These are phyloP conservation scores for Dinoponera quadriceps DNA, from an alignment of 1,140 invertebrate genomes.

Conservation along the genomic window DNA sequence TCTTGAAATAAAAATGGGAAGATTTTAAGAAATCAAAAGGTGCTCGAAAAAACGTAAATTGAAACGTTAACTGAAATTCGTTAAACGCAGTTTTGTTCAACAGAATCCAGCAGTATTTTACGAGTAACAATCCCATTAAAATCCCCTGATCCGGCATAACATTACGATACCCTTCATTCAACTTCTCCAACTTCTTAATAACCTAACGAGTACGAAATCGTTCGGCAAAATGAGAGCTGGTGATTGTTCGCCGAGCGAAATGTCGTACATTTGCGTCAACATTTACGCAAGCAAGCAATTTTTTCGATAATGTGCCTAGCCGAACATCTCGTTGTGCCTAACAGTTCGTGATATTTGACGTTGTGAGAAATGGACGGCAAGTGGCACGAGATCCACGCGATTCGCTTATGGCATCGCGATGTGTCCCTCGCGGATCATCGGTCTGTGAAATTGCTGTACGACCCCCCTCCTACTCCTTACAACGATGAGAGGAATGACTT, in stretches of 20 bases:
- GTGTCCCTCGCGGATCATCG: slow-evolving; percentile 49
- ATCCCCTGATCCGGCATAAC: not conserved
- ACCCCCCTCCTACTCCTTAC: too few relatives aligned
- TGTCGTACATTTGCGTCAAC: not conserved
- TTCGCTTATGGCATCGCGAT: slow-evolving; percentile 36
- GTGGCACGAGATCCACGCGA: slow-evolving; percentile 30
- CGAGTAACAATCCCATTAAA: slow-evolving; percentile 7
- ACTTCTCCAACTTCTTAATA: not conserved
- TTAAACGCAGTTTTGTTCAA: not conserved
- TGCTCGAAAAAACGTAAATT: not conserved
- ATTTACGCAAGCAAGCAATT: slow-evolving; percentile 23
- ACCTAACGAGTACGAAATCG: slow-evolving; percentile 20
- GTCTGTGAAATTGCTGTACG: slow-evolving; percentile 48
- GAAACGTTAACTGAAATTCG: not conserved
- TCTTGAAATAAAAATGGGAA: not conserved
- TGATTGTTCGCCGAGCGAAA: not conserved
- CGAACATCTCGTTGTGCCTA: slow-evolving; percentile 5
- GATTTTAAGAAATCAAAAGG: not conserved
- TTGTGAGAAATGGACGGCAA: slow-evolving; percentile 48
- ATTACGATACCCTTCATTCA: not conserved
- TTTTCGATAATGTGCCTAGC: not conserved
- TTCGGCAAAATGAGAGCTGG: not conserved
- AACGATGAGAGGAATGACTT: slow-evolving; percentile 30
- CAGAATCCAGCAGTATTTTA: not conserved
- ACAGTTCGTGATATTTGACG: slow-evolving; percentile 16